A percentile compares a stretch with the other conserved stretches of the same genome.
Evolutionary conservation across 2,888 invertebrate species (phyloP).

Genomic region (Halocaridina rubra): DNA sequence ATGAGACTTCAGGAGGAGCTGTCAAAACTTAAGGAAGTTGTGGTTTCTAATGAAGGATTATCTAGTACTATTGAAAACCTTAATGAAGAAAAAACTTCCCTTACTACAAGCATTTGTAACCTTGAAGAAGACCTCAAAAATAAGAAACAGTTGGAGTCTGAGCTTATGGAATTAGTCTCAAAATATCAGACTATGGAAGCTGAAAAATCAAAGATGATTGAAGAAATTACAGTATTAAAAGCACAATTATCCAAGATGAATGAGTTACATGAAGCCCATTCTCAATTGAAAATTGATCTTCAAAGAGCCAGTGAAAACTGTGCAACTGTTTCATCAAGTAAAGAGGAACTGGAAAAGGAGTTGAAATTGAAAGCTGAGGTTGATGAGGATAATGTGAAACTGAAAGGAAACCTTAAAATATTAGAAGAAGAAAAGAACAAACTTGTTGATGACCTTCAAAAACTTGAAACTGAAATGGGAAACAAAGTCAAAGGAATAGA

Average conservation of each 20-base stretch:
- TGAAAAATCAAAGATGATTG: slow-evolving; percentile 26
- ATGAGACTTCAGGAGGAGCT: background rate
- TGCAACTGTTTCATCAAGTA: background rate
- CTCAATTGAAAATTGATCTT: background rate
- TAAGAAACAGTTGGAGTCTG: background rate
- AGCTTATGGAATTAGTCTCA: background rate
- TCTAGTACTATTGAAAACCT: background rate
- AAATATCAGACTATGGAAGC: slow-evolving; percentile 23
- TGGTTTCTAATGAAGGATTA: background rate
- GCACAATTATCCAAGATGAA: slow-evolving; percentile 35
- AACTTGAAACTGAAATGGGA: slow-evolving; percentile 5
- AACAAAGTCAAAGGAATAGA: background rate
- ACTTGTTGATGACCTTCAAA: background rate
- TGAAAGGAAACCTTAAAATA: background rate
- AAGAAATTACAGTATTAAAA: slow-evolving; percentile 24
- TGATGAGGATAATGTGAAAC: background rate
- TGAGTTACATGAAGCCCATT: slow-evolving; percentile 23
- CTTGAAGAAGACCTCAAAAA: background rate
- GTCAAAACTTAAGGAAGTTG: background rate
- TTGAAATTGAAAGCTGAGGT: background rate
- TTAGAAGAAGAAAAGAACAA: slow-evolving; percentile 28
- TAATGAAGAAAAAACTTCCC: background rate
- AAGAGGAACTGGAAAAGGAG: background rate
- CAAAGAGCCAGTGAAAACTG: slow-evolving; percentile 14
- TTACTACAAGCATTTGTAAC: background rate